Percentiles rank a stretch among this genome's conserved stretches.
These are phyloP conservation scores for Desoria tigrina DNA, from an alignment of 2,888 invertebrate genomes.

Conservation along the genomic window DNA sequence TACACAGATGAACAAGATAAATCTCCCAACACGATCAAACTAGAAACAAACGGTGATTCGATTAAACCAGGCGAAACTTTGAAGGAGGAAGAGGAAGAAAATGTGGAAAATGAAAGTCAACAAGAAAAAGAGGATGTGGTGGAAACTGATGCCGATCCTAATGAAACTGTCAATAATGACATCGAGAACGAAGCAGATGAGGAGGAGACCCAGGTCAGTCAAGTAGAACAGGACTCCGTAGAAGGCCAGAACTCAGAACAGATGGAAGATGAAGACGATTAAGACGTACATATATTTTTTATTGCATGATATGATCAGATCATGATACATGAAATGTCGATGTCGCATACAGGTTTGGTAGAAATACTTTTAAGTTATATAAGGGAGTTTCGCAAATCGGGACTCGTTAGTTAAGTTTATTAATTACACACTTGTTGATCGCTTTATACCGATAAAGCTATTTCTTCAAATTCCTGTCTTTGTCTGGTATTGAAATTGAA, in stretches of 20 bases:
- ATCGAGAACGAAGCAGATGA: conserved; percentile 20
- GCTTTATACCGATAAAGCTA: too few relatives aligned
- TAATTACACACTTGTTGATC: too few relatives aligned
- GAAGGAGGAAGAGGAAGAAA: conserved; percentile 27
- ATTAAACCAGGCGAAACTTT: conserved; percentile 8
- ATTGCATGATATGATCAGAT: too few relatives aligned
- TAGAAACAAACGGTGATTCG: conserved; percentile 11
- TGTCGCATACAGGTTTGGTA: too few relatives aligned
- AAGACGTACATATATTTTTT: background rate
- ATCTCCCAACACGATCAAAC: background rate
- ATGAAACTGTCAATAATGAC: conserved; percentile 24
- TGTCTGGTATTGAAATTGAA: too few relatives aligned
- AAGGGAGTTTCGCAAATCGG: too few relatives aligned
- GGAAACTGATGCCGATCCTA: conserved; percentile 37
- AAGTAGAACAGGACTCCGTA: conserved; percentile 11
- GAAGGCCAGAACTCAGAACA: conserved; percentile 26
- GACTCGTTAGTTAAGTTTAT: too few relatives aligned
- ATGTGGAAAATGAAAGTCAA: conserved; percentile 22
- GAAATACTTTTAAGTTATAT: too few relatives aligned
- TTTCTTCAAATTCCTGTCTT: too few relatives aligned
- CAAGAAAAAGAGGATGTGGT: conserved; percentile 28
- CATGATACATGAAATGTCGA: too few relatives aligned
- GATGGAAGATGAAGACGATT: conserved; percentile 19
- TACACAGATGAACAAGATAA: conserved; percentile 19
- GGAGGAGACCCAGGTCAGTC: background rate